Conservation (phyloP, 2,797 vertebrate species). For the Babyrousa celebensis region DNA sequence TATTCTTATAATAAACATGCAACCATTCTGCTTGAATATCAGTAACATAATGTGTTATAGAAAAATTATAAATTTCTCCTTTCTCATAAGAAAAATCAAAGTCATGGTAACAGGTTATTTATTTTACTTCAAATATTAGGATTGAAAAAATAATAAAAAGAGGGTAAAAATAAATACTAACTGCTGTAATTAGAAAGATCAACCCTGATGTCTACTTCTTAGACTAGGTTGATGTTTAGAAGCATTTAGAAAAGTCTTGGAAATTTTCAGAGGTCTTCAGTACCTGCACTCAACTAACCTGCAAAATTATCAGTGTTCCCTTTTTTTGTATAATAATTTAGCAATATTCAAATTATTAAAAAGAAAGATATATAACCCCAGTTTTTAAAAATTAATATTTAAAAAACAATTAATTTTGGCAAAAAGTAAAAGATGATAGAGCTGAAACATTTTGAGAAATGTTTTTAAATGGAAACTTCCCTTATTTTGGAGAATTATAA, state of each 20-base stretch:
- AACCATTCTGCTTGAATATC: constrained; percentile 4
- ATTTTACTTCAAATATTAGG: not conserved
- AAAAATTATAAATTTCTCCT: constrained; percentile 9
- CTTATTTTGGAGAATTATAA: not conserved
- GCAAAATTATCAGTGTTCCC: not conserved
- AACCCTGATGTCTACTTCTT: not conserved
- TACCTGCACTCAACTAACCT: not conserved
- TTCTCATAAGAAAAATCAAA: constrained; percentile 19
- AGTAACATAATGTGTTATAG: not conserved
- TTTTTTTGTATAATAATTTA: constrained; percentile 20
- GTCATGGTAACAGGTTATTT: not conserved
- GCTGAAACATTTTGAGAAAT: constrained; percentile 33
- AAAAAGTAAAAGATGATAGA: not conserved
- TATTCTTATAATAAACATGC: constrained; percentile 25
- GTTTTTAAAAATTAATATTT: constrained; percentile 12
- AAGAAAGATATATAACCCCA: not conserved
- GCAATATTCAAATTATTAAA: constrained; percentile 48
- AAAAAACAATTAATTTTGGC: not conserved
- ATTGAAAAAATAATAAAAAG: constrained; percentile 7
- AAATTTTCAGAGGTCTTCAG: not conserved
- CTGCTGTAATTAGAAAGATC: not conserved
- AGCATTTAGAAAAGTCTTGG: constrained; percentile 52
- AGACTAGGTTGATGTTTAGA: not conserved
- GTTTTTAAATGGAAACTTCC: not conserved
- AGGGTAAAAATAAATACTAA: constrained; percentile 5